These are phyloP conservation scores for Rotaria socialis DNA, from an alignment of 2,888 invertebrate species.

Conservation along the genomic window DNA sequence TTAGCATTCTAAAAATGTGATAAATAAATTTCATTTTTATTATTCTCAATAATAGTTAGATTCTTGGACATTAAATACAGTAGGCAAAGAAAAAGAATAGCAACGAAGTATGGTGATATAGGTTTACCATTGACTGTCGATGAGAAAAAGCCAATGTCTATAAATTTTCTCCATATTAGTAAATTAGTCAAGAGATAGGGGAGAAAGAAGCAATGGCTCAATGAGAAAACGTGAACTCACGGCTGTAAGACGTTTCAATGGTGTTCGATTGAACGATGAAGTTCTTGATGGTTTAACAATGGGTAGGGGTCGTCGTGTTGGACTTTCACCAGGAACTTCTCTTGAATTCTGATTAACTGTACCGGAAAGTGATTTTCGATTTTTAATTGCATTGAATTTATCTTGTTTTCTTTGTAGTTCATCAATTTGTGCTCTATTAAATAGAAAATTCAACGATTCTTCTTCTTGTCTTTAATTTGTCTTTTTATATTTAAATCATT, in stretches of 20 bases:
- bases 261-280: slow-evolving; percentile 21
- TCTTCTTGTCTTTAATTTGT: background rate
- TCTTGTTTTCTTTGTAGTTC: slow-evolving; percentile 46
- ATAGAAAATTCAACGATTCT: background rate
- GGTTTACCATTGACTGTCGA: background rate
- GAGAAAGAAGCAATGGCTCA: background rate
- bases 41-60: too few species aligned
- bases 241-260: slow-evolving; percentile 21
- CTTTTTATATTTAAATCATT: background rate
- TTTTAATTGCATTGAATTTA: slow-evolving; percentile 40
- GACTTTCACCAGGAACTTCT: slow-evolving; percentile 44
- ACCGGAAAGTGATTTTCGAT: background rate
- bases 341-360: background rate
- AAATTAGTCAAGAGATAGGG: background rate
- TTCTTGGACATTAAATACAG: background rate
- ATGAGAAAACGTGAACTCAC: background rate
- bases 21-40: too few species aligned
- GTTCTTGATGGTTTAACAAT: background rate
- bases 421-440: slow-evolving; percentile 45
- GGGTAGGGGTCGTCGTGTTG: slow-evolving; percentile 14
- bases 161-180: background rate
- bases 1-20: background rate
- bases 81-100: background rate
- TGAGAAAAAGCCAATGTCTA: slow-evolving; percentile 26
- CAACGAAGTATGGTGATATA: background rate